These are phyloP conservation scores for Cheilosia pagana DNA, from an alignment of 2,888 invertebrate genomes.

Conservation along the genomic window DNA sequence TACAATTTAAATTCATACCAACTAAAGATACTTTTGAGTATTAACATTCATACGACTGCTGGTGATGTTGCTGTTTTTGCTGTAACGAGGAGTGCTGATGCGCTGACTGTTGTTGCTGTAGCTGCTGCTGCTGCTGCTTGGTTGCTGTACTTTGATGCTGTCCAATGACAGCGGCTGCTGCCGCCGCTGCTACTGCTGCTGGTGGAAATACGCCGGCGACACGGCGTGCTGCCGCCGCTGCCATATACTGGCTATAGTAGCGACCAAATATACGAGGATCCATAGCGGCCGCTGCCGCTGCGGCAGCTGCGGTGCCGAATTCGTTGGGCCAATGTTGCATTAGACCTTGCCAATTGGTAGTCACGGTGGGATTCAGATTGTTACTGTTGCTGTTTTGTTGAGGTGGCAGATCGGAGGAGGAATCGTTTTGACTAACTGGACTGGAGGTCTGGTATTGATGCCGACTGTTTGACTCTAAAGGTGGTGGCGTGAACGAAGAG, in stretches of 20 bases:
- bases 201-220: slow-evolving; percentile 74
- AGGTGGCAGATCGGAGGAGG: slow-evolving; percentile 32
- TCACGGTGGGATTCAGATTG: slow-evolving; percentile 66
- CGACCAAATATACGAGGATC: slow-evolving; percentile 81
- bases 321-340: slow-evolving; percentile 77
- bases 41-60: slow-evolving; percentile 66
- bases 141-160: slow-evolving; percentile 41
- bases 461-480: slow-evolving; percentile 30
- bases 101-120: background rate
- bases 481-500: slow-evolving; percentile 41
- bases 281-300: slow-evolving; percentile 75
- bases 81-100: slow-evolving; percentile 26
- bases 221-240: slow-evolving; percentile 79
- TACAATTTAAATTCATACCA: slow-evolving; percentile 20
- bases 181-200: slow-evolving; percentile 69
- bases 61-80: slow-evolving; percentile 28
- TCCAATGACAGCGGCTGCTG: slow-evolving; percentile 63
- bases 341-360: slow-evolving; percentile 75
- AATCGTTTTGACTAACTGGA: slow-evolving; percentile 46
- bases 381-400: slow-evolving; percentile 32
- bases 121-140: slow-evolving; percentile 27
- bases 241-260: slow-evolving; percentile 83
- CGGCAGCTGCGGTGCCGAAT: slow-evolving; percentile 69
- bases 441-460: slow-evolving; percentile 45
- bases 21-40: background rate